These are phyloP conservation scores for Ypsolopha sequella DNA, from an alignment of 2,888 invertebrate species.

Conservation along the genomic window DNA sequence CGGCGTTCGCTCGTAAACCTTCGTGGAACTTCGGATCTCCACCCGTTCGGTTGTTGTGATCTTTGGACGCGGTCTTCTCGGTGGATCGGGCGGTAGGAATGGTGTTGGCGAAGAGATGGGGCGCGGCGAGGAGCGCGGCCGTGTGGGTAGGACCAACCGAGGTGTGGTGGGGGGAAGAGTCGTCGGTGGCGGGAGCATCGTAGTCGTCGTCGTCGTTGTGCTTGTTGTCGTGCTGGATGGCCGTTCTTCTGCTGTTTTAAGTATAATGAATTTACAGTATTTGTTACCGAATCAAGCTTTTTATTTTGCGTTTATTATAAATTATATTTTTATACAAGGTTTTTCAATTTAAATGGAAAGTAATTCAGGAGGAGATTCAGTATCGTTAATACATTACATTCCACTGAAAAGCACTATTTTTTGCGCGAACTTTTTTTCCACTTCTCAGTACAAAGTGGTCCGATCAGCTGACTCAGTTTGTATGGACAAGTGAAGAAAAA, in stretches of 20 bases:
- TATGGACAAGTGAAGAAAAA: too few relatives aligned
- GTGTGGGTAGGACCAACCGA: constrained; percentile 26
- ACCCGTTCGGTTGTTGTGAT: constrained; percentile 40
- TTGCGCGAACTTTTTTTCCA: too few relatives aligned
- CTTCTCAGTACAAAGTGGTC: too few relatives aligned
- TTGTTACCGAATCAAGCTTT: too few relatives aligned
- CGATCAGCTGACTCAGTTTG: too few relatives aligned
- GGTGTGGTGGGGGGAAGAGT: constrained; percentile 16
- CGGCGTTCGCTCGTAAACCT: constrained; percentile 48
- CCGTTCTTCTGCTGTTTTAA: constrained; percentile 55
- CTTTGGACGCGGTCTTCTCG: constrained; percentile 22
- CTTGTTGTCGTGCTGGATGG: constrained; percentile 34
- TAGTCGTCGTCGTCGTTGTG: constrained; percentile 20
- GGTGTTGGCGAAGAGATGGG: constrained; percentile 30
- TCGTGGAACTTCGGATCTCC: constrained; percentile 29
- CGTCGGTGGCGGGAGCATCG: constrained; percentile 10
- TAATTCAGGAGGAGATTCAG: too few relatives aligned
- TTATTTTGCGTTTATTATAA: too few relatives aligned
- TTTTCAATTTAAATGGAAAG: too few relatives aligned
- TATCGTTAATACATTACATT: too few relatives aligned
- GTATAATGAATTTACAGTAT: too few relatives aligned
- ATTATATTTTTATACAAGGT: too few relatives aligned
- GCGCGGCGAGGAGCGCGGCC: constrained; percentile 24
- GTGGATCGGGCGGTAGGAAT: constrained; percentile 22
- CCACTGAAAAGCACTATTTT: too few relatives aligned